Conservation (phyloP, 1,140 invertebrate genomes). For the Paraescarpia echinospica region DNA sequence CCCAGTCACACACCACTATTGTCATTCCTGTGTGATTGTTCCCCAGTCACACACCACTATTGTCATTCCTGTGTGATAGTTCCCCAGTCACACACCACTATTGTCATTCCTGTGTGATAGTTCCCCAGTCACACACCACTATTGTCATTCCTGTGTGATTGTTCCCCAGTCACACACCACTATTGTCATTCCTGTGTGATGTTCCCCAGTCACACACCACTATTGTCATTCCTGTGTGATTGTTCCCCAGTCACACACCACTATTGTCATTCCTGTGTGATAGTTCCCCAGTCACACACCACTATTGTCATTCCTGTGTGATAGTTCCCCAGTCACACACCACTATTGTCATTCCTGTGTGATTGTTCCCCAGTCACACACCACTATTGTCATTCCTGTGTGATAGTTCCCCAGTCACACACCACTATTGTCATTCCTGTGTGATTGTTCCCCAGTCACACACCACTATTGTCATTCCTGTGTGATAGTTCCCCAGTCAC, state of each 20-base stretch:
- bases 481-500: not conserved
- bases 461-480: not conserved
- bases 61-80: not conserved
- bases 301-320: not conserved
- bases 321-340: not conserved
- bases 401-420: not conserved
- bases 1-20: not conserved
- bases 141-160: not conserved
- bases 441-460: not conserved
- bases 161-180: not conserved
- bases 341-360: not conserved
- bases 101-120: not conserved
- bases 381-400: not conserved
- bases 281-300: not conserved
- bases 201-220: not conserved
- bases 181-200: not conserved
- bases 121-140: not conserved
- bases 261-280: not conserved
- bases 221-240: not conserved
- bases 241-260: not conserved
- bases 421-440: not conserved
- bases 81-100: not conserved
- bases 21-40: not conserved
- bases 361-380: not conserved
- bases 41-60: not conserved